Evolutionary conservation across 2,888 invertebrate species (phyloP), one percentile per base, ranked within the genome.

Genomic region (Drosophila nr. perissopoda): DNA sequence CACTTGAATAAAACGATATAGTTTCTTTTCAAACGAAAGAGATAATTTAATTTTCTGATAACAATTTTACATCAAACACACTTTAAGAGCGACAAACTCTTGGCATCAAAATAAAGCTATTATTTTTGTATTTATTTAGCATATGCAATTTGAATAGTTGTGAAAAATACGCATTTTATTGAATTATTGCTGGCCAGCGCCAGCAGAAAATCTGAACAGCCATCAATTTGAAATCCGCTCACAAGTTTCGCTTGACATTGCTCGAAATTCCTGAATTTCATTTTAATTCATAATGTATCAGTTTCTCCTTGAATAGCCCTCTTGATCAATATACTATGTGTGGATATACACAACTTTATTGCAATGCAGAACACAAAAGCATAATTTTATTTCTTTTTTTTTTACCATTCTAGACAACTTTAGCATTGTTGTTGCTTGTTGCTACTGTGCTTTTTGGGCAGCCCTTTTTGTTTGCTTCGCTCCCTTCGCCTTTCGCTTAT

Each of bases 371-470:
- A 68, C 42, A 72, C 52, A 67, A 75, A 71, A 67, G 51, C 71
- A 78, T 79, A 54, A 68, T 79, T 77, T 70, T 74, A 8, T n/a
- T 21, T 13, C 13, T 3, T 8, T 6, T 27, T 54, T 25, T 31
- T 38, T 38, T 54, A 54, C 29, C 70, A 69, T 64, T 42, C 56
- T 79, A 76, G 78, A 76, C 56, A 72, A 66, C 36, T 64, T 65
- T 11, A 34, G 57, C 51, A 61, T 69, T 31, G 58, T 49, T 69
- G 59, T 38, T 60, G 53, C 46, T 34, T 62, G 48, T 60, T 61
- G 76, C 76, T 76, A 76, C 77, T 77, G 77, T 78, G 62, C 53
- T 70, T 63, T 70, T 64, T 73, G 66, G 78, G 40, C 46, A 73
- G 58, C 65, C 54, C 48, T 57, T 70, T 74, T 63, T 34, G 61